Percentiles rank a stretch among this genome's conserved stretches.
Conservation (phyloP, 2,888 invertebrate genomes). For the Idaea biselata region DNA sequence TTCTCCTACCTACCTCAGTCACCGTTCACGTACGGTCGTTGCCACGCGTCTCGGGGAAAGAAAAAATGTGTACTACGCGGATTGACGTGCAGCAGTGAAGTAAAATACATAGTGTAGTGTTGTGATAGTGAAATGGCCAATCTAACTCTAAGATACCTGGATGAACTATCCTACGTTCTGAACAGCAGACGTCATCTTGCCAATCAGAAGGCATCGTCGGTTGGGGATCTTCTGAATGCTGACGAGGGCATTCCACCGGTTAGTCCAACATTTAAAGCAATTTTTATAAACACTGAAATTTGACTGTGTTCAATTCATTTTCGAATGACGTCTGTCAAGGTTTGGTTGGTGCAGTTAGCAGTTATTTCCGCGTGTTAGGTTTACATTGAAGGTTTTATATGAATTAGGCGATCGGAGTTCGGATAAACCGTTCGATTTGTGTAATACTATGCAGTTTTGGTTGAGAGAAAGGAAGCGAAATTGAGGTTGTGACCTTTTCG, state of each 20-base stretch:
- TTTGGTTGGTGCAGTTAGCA: not conserved
- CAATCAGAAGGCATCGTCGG: slow-evolving; percentile 72
- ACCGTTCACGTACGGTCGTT: not conserved
- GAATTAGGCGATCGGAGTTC: not conserved
- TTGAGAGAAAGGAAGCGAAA: slow-evolving; percentile 25
- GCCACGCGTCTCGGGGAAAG: not conserved
- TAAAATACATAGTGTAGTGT: slow-evolving; percentile 37
- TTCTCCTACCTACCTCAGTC: not conserved
- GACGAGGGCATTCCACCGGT: slow-evolving; percentile 71
- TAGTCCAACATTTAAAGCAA: slow-evolving; percentile 26
- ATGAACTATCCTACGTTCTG: slow-evolving; percentile 75
- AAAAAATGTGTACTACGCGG: not conserved
- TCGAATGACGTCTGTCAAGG: not conserved
- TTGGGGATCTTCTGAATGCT: slow-evolving; percentile 71
- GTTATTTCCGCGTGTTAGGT: not conserved
- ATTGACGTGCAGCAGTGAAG: slow-evolving; percentile 14
- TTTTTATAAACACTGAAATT: not conserved
- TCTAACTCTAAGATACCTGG: slow-evolving; percentile 74
- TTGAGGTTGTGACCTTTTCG: slow-evolving; percentile 34
- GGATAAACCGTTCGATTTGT: not conserved
- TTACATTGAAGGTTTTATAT: not conserved
- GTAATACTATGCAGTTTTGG: not conserved
- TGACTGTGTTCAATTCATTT: not conserved
- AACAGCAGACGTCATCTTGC: slow-evolving; percentile 67
- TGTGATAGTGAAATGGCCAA: slow-evolving; percentile 60